A percentile compares a stretch with the other conserved stretches of the same genome.
Evolutionary conservation across 2,888 invertebrate genomes (phyloP).

Genomic region (Venustoraphidia nigricollis): DNA sequence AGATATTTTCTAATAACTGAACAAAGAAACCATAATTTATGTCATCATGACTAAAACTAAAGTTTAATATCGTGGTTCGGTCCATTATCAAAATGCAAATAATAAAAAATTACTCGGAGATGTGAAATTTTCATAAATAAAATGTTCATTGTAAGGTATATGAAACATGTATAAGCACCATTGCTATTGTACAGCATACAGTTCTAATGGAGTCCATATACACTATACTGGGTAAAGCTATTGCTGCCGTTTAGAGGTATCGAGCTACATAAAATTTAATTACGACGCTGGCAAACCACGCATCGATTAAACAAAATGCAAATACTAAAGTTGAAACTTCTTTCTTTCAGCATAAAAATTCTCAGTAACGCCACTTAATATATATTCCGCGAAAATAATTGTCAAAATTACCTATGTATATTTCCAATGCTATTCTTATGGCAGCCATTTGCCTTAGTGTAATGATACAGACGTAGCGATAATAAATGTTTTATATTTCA

Average conservation of each 20-base stretch:
- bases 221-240: slow-evolving; percentile 18
- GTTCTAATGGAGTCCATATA: slow-evolving; percentile 32
- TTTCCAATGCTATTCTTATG: slow-evolving; percentile 34
- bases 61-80: slow-evolving; percentile 9
- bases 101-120: slow-evolving; percentile 1
- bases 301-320: slow-evolving; percentile 20
- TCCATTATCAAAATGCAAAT: neutral
- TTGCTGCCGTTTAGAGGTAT: too few species aligned
- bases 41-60: slow-evolving; percentile 16
- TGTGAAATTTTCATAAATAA: slow-evolving; percentile 4
- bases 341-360: slow-evolving; percentile 17
- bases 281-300: slow-evolving; percentile 7
- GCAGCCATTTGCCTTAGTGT: slow-evolving; percentile 35
- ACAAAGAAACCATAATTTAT: slow-evolving; percentile 13
- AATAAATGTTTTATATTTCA: slow-evolving; percentile 22
- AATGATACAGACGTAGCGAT: slow-evolving; percentile 25
- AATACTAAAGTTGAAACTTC: slow-evolving; percentile 16
- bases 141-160: slow-evolving; percentile 10
- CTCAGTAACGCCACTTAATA: slow-evolving; percentile 5
- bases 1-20: slow-evolving; percentile 9
- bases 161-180: slow-evolving; percentile 12
- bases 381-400: slow-evolving; percentile 14
- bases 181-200: slow-evolving; percentile 16
- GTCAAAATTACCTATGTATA: slow-evolving; percentile 12
- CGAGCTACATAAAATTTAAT: slow-evolving; percentile 15